Evolutionary conservation across 2,888 invertebrate species (phyloP).

Genomic region (Agriopis leucophaearia): DNA sequence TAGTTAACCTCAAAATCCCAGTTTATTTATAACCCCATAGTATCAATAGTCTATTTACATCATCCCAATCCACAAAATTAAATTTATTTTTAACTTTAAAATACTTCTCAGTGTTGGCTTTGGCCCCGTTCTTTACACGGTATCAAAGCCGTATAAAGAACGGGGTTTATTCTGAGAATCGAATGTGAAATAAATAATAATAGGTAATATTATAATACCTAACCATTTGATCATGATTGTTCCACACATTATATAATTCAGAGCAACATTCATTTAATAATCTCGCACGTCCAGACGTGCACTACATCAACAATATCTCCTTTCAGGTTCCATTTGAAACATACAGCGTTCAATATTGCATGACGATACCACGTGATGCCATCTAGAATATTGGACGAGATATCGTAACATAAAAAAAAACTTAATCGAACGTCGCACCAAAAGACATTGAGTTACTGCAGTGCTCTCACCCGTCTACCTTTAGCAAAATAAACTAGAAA

Average conservation of each 20-base stretch:
- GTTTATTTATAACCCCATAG: too few relatives aligned
- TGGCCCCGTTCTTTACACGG: too few relatives aligned
- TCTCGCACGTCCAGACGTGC: background rate
- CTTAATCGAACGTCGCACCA: slow-evolving; percentile 60
- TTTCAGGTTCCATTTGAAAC: slow-evolving; percentile 8
- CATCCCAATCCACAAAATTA: too few relatives aligned
- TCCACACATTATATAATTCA: background rate
- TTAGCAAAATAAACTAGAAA: slow-evolving; percentile 60
- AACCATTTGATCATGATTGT: background rate
- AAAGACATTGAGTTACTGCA: slow-evolving; percentile 60
- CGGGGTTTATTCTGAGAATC: too few relatives aligned
- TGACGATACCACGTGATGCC: slow-evolving; percentile 34
- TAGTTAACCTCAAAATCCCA: too few relatives aligned
- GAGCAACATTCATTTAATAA: background rate
- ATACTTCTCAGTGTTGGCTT: too few relatives aligned
- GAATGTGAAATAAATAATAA: background rate
- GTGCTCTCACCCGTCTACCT: slow-evolving; percentile 56
- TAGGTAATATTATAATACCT: background rate
- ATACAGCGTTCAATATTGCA: slow-evolving; percentile 2
- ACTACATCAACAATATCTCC: slow-evolving; percentile 3
- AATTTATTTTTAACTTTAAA: too few relatives aligned
- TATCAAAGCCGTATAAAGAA: too few relatives aligned
- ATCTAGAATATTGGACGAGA: slow-evolving; percentile 45
- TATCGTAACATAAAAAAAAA: slow-evolving; percentile 49
- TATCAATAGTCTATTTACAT: too few relatives aligned